Evolutionary conservation across 2,113 vertebrate genomes (phyloP).

Genomic region (Chamaetylas fuelleborni): DNA sequence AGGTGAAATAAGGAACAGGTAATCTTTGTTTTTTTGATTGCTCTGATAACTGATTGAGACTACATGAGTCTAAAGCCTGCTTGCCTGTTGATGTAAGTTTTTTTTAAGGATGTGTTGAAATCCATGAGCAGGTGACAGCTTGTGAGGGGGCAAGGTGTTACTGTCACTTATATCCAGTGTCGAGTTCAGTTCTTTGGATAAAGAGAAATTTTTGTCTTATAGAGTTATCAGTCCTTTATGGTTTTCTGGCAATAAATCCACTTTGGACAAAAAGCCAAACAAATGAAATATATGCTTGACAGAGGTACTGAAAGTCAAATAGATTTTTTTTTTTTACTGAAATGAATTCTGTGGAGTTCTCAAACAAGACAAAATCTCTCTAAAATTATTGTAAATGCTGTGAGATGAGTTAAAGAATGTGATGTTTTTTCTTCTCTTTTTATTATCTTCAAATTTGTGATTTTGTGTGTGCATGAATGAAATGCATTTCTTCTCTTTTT

Average conservation of each 20-base stretch:
- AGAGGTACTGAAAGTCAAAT: not conserved
- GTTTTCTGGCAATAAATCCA: not conserved
- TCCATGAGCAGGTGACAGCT: not conserved
- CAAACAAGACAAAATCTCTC: not conserved
- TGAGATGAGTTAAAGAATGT: not conserved
- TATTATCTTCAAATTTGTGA: not conserved
- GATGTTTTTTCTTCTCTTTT: not conserved
- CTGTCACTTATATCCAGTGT: not conserved
- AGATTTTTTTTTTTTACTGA: not conserved
- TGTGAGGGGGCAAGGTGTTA: not conserved
- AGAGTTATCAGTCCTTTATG: not conserved
- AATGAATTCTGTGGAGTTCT: constrained; percentile 19
- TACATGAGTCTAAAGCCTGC: not conserved
- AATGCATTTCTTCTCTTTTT: not conserved
- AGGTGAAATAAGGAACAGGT: not conserved
- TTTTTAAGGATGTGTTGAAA: not conserved
- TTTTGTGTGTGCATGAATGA: not conserved
- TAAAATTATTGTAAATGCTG: not conserved
- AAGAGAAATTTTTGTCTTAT: not conserved
- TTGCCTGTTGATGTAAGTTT: not conserved
- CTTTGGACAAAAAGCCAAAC: not conserved
- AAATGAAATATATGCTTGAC: not conserved
- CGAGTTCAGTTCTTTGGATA: not conserved
- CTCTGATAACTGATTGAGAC: not conserved
- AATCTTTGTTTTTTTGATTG: not conserved